A percentile compares a stretch with the other conserved stretches of the same genome.
Evolutionary conservation across 2,797 vertebrate genomes (phyloP).

Genomic region (Lates japonicus): DNA sequence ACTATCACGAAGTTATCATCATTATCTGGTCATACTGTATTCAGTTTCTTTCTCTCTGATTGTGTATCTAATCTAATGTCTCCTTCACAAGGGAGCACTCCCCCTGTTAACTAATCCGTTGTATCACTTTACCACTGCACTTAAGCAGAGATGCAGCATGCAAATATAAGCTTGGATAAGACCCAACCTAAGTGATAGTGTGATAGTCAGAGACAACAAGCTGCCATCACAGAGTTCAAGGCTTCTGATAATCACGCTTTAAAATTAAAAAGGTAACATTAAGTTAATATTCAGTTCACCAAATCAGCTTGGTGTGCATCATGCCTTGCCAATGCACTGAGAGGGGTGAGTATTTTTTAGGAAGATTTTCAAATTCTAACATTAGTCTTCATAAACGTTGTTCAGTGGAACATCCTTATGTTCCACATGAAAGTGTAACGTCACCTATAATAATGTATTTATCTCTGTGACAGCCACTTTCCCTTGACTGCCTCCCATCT

Average conservation of each 20-base stretch:
- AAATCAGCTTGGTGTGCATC: neutral
- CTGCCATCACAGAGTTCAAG: conserved; percentile 46
- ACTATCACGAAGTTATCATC: neutral
- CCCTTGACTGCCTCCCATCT: too few relatives aligned
- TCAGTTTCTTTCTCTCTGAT: neutral
- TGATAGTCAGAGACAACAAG: conserved; percentile 22
- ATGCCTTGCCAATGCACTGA: neutral
- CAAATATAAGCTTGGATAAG: conserved; percentile 25
- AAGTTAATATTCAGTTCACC: neutral
- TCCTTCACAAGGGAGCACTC: neutral
- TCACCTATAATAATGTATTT: conserved; percentile 2
- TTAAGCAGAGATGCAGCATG: conserved; percentile 19
- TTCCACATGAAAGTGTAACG: conserved; percentile 7
- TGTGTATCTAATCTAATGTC: conserved; percentile 20
- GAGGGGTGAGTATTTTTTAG: neutral
- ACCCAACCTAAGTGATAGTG: conserved; percentile 1
- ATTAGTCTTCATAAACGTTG: neutral
- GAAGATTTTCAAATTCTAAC: neutral
- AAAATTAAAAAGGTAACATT: neutral
- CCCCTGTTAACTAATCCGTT: conserved; percentile 32
- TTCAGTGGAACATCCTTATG: neutral
- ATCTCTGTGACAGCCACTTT: neutral
- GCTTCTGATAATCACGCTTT: conserved; percentile 38
- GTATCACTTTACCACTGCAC: conserved; percentile 56
- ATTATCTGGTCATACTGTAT: neutral